Conservation (phyloP, 2,888 invertebrate species). For the Pinctada fucata region DNA sequence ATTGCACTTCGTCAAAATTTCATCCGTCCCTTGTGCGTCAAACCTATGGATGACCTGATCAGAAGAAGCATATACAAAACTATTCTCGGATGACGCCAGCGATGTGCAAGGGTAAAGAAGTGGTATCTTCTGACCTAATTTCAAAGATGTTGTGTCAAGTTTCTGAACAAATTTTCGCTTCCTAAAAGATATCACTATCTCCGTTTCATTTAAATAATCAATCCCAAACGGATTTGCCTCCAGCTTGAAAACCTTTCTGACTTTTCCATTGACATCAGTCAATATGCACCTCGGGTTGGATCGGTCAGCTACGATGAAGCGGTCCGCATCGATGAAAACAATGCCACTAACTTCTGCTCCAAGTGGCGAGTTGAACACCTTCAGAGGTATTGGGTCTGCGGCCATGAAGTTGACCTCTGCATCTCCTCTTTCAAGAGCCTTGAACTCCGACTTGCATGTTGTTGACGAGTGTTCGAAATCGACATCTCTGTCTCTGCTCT, state of each 20-base stretch:
- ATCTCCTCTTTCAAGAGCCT: too few species aligned
- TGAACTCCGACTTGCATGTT: too few species aligned
- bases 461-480: too few species aligned
- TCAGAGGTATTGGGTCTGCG: background rate
- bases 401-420: background rate
- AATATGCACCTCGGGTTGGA: background rate
- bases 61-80: background rate
- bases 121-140: background rate
- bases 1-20: background rate
- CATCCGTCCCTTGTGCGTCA: background rate
- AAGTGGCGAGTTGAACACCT: background rate
- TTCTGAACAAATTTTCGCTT: background rate
- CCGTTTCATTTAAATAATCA: background rate
- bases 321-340: background rate
- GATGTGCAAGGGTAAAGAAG: background rate
- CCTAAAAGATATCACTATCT: background rate
- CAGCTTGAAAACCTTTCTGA: background rate
- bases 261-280: background rate
- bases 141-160: background rate
- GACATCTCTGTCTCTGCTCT: too few species aligned
- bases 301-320: background rate
- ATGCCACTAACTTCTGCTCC: background rate
- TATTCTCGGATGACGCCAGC: background rate
- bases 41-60: background rate
- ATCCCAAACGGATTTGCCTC: background rate